Conservation (phyloP, 1,140 invertebrate genomes). For the Odontomachus brunneus region DNA sequence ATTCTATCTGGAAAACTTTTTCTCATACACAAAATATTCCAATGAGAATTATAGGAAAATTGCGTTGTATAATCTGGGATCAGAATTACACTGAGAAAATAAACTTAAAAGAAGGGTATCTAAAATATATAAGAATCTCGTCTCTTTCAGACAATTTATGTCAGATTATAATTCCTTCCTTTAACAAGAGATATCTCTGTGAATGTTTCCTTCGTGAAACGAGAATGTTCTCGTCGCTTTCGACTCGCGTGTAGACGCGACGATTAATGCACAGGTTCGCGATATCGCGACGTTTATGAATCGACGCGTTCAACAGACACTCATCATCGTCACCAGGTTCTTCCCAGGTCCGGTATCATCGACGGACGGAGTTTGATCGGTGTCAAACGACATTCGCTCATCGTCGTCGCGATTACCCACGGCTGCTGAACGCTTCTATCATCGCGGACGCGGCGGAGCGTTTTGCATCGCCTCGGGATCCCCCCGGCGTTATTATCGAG, state of each 20-base stretch:
- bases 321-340: not conserved
- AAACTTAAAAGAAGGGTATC: no score
- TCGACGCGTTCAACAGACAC: not conserved
- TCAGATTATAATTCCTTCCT: no score
- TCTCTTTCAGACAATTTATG: no score
- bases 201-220: no score
- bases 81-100: no score
- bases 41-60: no score
- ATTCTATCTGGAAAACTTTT: no score
- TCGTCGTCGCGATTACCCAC: slow-evolving; percentile 42
- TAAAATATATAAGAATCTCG: no score
- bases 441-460: not conserved
- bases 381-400: not conserved
- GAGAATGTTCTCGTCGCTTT: not conserved
- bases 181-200: no score
- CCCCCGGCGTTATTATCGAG: slow-evolving; percentile 16
- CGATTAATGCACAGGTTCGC: no score
- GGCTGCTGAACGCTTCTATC: slow-evolving; percentile 20
- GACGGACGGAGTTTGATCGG: slow-evolving; percentile 19
- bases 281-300: not conserved
- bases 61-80: no score
- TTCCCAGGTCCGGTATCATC: not conserved
- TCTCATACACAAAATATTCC: no score
- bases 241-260: not conserved
- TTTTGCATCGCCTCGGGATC: slow-evolving; percentile 26